Conservation (phyloP, 2,797 vertebrate genomes). For the Ptychadena robeensis region DNA sequence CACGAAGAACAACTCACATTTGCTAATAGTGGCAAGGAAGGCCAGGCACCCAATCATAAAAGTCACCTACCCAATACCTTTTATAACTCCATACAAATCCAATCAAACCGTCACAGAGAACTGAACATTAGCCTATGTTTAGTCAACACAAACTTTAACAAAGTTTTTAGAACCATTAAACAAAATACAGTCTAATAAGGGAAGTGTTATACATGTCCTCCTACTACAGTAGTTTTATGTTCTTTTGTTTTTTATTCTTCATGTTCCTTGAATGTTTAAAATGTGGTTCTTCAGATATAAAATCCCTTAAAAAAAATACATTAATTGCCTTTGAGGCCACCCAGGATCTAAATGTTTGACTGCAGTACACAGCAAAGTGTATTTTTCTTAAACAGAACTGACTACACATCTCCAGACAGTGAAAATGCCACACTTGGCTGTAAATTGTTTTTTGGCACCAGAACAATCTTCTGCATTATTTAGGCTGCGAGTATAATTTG, state of each 20-base stretch:
- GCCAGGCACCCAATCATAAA: too few species aligned
- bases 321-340: slow-evolving; percentile 8
- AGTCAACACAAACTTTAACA: too few species aligned
- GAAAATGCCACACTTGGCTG: slow-evolving; percentile 38
- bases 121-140: too few species aligned
- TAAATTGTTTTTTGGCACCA: slow-evolving; percentile 44
- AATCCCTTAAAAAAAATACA: slow-evolving; percentile 11
- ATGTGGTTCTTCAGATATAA: background rate
- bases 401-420: slow-evolving; percentile 26
- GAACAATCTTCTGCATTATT: slow-evolving; percentile 50
- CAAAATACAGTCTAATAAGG: too few species aligned
- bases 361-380: slow-evolving; percentile 8
- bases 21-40: too few species aligned
- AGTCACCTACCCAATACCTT: too few species aligned
- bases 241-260: background rate
- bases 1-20: too few species aligned
- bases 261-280: background rate
- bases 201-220: background rate
- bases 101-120: too few species aligned
- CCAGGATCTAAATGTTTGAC: slow-evolving; percentile 12
- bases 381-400: slow-evolving; percentile 30
- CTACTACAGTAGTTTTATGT: background rate
- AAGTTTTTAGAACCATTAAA: too few species aligned
- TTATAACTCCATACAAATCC: too few species aligned
- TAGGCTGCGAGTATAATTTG: slow-evolving; percentile 43